Evolutionary conservation across 1,140 invertebrate species (phyloP).

Genomic region (Cyclargus thomasi): DNA sequence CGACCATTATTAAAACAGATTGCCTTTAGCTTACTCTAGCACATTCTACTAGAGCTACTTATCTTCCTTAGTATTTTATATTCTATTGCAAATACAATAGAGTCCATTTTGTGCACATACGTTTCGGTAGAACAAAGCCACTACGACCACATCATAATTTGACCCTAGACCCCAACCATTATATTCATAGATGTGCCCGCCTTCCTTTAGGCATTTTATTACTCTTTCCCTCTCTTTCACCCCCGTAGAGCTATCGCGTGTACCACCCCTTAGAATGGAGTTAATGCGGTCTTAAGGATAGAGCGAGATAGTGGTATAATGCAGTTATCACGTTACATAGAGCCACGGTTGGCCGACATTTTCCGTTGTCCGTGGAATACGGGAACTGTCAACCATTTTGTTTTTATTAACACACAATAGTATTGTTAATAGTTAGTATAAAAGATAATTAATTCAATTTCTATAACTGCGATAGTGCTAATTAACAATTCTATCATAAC

Average conservation of each 20-base stretch:
- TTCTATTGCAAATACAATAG: neutral
- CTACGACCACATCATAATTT: neutral
- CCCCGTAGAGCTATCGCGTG: constrained; percentile 38
- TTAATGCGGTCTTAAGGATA: constrained; percentile 33
- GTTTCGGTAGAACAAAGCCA: neutral
- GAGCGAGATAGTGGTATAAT: constrained; percentile 47
- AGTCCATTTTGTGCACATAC: neutral
- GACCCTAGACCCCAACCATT: constrained; percentile 10
- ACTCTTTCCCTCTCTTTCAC: constrained; percentile 33
- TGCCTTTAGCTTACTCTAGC: no score
- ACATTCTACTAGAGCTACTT: neutral
- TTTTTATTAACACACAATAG: constrained; percentile 13
- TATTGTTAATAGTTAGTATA: neutral
- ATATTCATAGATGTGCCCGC: constrained; percentile 21
- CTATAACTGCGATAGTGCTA: neutral
- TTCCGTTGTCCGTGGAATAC: neutral
- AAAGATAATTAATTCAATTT: constrained; percentile 3
- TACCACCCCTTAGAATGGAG: constrained; percentile 37
- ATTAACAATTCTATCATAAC: neutral
- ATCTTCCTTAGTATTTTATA: neutral
- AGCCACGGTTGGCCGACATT: constrained; percentile 10
- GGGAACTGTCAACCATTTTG: constrained; percentile 19
- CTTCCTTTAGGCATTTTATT: constrained; percentile 57
- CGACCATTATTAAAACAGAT: no score
- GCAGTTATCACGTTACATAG: constrained; percentile 31